Percentiles rank a stretch among this genome's conserved stretches.
These are phyloP conservation scores for Riparia riparia DNA, from an alignment of 2,113 vertebrate species.

Conservation along the genomic window DNA sequence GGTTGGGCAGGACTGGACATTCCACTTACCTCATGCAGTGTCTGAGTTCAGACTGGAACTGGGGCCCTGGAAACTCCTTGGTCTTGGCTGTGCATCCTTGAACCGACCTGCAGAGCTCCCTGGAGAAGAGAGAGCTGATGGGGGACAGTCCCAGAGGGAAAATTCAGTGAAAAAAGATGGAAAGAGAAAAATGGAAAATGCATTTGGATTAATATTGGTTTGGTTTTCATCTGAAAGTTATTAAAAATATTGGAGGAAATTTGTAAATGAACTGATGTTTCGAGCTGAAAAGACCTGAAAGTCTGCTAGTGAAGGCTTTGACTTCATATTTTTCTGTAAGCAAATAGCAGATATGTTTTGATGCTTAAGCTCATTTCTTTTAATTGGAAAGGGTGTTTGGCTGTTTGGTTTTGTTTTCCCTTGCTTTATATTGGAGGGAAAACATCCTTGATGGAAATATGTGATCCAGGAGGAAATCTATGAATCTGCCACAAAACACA, in stretches of 20 bases:
- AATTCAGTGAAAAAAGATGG: background rate
- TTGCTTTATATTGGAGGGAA: background rate
- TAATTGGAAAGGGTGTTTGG: constrained; percentile 51
- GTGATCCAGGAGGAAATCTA: constrained; percentile 44
- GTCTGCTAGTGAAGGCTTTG: constrained; percentile 12
- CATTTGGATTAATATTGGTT: background rate
- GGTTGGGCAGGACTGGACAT: background rate
- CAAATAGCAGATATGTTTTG: constrained; percentile 43
- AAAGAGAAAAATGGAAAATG: background rate
- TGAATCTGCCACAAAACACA: background rate
- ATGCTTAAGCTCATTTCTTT: constrained; percentile 52
- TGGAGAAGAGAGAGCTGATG: background rate
- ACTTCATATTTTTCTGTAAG: background rate
- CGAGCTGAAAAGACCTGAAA: constrained; percentile 36
- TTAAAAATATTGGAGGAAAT: background rate
- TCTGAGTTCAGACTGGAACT: background rate
- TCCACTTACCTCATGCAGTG: accelerated
- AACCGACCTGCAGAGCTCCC: background rate
- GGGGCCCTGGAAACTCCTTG: background rate
- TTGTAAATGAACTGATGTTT: background rate
- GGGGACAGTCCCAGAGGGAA: background rate
- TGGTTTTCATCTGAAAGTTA: constrained; percentile 9
- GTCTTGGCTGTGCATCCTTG: background rate
- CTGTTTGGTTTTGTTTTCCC: constrained; percentile 62
- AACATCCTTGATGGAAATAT: constrained; percentile 53